These are phyloP conservation scores for Dermatemys mawii DNA, from an alignment of 2,113 vertebrate genomes.

Conservation along the genomic window DNA sequence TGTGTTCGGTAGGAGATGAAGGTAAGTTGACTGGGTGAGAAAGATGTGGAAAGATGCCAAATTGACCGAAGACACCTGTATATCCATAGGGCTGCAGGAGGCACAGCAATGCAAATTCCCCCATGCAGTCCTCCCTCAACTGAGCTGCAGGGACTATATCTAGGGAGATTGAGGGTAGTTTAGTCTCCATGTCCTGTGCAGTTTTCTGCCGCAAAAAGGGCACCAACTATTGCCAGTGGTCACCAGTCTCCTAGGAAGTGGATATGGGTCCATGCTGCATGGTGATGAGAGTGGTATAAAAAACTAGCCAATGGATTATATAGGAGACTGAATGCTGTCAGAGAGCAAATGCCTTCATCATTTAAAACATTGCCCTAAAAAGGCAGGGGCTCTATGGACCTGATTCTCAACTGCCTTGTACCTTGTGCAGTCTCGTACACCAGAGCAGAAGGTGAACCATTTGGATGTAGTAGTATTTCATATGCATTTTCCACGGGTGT, in stretches of 20 bases:
- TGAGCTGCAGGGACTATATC: rapidly evolving
- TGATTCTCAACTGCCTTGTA: background rate
- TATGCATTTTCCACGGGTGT: background rate
- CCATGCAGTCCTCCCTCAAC: background rate
- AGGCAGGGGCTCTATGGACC: background rate
- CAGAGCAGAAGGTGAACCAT: background rate
- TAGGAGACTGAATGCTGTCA: background rate
- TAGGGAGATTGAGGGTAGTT: background rate
- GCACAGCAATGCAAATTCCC: background rate
- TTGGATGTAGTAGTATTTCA: background rate
- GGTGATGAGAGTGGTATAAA: background rate
- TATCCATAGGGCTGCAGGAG: background rate
- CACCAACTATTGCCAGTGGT: background rate
- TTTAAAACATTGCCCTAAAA: background rate
- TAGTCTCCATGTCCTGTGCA: no score
- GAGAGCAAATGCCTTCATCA: background rate
- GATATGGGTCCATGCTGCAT: background rate
- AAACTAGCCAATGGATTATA: background rate
- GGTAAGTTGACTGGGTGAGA: background rate
- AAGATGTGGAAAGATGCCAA: background rate
- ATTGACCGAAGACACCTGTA: background rate
- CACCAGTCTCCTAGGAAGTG: background rate
- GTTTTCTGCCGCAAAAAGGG: background rate
- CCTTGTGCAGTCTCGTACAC: background rate
- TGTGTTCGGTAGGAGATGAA: background rate